Conservation (phyloP, 2,113 vertebrate genomes). For the Lepus timidus region DNA sequence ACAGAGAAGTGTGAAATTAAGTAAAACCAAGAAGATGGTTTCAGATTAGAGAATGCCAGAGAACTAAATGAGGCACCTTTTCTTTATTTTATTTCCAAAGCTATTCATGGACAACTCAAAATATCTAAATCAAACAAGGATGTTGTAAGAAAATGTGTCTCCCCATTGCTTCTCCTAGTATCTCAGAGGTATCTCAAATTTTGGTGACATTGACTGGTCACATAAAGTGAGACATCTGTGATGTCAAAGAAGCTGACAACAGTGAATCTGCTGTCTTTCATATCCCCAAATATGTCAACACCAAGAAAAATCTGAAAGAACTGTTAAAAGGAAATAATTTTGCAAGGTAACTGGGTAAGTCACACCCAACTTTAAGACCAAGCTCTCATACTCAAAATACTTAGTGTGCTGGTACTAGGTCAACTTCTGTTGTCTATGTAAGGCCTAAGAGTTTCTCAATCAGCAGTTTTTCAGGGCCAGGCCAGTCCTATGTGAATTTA, state of each 20-base stretch:
- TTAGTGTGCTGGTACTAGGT: not conserved
- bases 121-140: not conserved
- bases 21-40: not conserved
- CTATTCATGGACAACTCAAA: not conserved
- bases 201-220: not conserved
- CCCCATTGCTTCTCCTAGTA: not conserved
- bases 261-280: not conserved
- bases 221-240: not conserved
- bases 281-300: not conserved
- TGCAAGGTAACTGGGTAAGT: not conserved
- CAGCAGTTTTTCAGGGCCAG: not conserved
- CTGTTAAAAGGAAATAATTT: not conserved
- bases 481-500: not conserved
- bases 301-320: not conserved
- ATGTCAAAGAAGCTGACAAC: not conserved
- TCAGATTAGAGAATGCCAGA: not conserved
- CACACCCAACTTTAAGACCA: not conserved
- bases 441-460: not conserved
- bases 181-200: not conserved
- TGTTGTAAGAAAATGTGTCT: not conserved
- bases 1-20: not conserved
- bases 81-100: not conserved
- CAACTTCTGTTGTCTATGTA: not conserved
- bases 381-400: not conserved
- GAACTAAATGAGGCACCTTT: not conserved